phyloP scores from a whole-genome alignment of 2,888 invertebrate genomes.

The Carcina quercana region DNA sequence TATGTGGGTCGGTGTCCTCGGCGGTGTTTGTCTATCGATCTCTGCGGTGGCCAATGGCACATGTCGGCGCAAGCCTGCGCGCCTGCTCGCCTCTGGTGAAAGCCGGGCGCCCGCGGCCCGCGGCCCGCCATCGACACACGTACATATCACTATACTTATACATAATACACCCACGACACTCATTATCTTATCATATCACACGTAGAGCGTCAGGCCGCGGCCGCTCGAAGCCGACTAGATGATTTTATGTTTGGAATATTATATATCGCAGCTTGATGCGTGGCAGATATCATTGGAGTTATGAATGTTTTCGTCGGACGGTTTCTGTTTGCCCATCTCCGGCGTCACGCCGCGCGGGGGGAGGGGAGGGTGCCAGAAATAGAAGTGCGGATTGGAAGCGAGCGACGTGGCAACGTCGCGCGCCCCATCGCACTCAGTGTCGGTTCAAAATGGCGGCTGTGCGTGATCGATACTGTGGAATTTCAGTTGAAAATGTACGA shows the following conservation, averaged over 20 bases:
- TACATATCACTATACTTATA: slow-evolving; percentile 32
- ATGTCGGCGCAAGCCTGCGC: slow-evolving; percentile 72
- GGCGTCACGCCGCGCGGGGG: slow-evolving; percentile 35
- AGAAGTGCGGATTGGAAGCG: slow-evolving; percentile 62
- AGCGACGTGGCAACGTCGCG: slow-evolving; percentile 71
- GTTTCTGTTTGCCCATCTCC: slow-evolving; percentile 51
- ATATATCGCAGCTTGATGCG: slow-evolving; percentile 34
- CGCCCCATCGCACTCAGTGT: slow-evolving; percentile 57
- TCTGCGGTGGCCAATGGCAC: slow-evolving; percentile 76
- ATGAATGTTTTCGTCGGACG: slow-evolving; percentile 60
- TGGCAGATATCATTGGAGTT: slow-evolving; percentile 39
- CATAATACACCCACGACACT: slow-evolving; percentile 33
- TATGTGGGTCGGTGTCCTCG: slow-evolving; percentile 70
- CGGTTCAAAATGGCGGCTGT: slow-evolving; percentile 73
- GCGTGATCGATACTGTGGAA: slow-evolving; percentile 73
- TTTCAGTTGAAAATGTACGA: slow-evolving; percentile 63
- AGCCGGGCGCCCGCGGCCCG: slow-evolving; percentile 1
- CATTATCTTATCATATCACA: slow-evolving; percentile 49
- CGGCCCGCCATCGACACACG: slow-evolving; percentile 1
- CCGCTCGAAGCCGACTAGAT: slow-evolving; percentile 38
- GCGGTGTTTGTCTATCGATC: slow-evolving; percentile 78
- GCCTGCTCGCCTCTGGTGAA: slow-evolving; percentile 41
- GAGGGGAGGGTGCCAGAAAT: slow-evolving; percentile 62
- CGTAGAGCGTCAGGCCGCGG: slow-evolving; percentile 1
- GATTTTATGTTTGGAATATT: slow-evolving; percentile 38